phyloP scores from a whole-genome alignment of 2,797 vertebrate species.

The Gymnocypris eckloni region DNA sequence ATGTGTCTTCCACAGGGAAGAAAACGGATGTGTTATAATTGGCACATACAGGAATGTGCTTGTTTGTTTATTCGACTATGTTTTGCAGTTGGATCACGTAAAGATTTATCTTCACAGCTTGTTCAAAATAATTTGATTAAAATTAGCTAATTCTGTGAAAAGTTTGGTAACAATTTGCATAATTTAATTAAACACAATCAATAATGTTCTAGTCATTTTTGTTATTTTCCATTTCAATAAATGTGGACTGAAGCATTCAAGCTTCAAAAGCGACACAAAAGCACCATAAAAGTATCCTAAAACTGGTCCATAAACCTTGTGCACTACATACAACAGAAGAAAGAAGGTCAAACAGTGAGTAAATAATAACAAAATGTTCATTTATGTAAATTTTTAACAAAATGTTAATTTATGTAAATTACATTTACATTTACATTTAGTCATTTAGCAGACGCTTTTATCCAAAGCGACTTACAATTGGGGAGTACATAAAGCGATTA shows the following conservation, averaged over 20 bases:
- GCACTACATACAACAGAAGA: not conserved
- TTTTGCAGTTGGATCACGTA: not conserved
- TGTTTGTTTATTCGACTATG: conserved; percentile 9
- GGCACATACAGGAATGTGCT: not conserved
- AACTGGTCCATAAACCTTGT: not conserved
- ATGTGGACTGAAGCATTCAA: not conserved
- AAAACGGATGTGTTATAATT: conserved; percentile 20
- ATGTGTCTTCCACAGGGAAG: not conserved
- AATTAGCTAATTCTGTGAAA: not conserved
- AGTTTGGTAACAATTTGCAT: not conserved
- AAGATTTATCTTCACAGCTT: not conserved
- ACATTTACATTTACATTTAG: too few relatives aligned
- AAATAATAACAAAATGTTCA: not conserved
- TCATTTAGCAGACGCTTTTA: too few relatives aligned
- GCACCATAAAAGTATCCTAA: not conserved
- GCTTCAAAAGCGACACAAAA: not conserved
- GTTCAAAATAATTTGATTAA: not conserved
- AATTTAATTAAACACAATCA: not conserved
- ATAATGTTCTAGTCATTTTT: not conserved
- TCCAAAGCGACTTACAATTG: too few relatives aligned
- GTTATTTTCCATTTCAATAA: not conserved
- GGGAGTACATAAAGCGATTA: too few relatives aligned
- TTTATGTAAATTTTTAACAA: too few relatives aligned
- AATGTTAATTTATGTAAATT: too few relatives aligned
- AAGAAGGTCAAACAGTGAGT: not conserved